Percentiles rank a stretch among this genome's conserved stretches.
Evolutionary conservation across 2,888 invertebrate genomes (phyloP).

Genomic region (Osmoderma eremita): DNA sequence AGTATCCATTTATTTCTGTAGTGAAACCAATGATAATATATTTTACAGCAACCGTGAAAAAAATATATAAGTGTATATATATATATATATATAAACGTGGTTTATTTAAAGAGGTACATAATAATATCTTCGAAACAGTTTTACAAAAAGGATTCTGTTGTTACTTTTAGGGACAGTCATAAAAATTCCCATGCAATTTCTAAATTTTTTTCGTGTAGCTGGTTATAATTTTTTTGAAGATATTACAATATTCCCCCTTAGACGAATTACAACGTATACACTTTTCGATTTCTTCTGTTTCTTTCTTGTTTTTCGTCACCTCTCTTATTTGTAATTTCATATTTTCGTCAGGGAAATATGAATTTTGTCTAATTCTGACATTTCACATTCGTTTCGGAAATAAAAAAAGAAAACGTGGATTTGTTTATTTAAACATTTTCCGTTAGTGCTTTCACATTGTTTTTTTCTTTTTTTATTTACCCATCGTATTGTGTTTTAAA

Average conservation of each 20-base stretch:
- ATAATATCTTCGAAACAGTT: no score
- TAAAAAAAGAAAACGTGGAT: background rate
- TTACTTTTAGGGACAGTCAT: no score
- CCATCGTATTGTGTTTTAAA: background rate
- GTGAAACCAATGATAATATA: background rate
- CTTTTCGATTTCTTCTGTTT: background rate
- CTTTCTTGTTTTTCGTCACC: conserved; percentile 4
- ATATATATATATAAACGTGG: no score
- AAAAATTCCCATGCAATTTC: no score
- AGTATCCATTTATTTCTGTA: background rate
- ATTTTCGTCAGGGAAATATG: conserved; percentile 39
- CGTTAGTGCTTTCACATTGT: background rate
- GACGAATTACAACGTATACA: no score
- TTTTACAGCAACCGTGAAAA: background rate
- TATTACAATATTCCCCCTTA: no score
- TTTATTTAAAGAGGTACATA: no score
- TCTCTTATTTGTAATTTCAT: conserved; percentile 35
- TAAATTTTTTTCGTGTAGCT: no score
- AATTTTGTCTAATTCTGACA: conserved; percentile 33
- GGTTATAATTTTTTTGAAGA: no score
- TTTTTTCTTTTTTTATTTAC: background rate
- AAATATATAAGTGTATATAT: background rate
- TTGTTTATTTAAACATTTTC: background rate
- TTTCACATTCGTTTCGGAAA: background rate
- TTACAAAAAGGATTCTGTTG: no score